Percentiles rank a stretch among this genome's conserved stretches.
These are phyloP conservation scores for Machimus rusticus DNA, from an alignment of 2,888 invertebrate species.

Conservation along the genomic window DNA sequence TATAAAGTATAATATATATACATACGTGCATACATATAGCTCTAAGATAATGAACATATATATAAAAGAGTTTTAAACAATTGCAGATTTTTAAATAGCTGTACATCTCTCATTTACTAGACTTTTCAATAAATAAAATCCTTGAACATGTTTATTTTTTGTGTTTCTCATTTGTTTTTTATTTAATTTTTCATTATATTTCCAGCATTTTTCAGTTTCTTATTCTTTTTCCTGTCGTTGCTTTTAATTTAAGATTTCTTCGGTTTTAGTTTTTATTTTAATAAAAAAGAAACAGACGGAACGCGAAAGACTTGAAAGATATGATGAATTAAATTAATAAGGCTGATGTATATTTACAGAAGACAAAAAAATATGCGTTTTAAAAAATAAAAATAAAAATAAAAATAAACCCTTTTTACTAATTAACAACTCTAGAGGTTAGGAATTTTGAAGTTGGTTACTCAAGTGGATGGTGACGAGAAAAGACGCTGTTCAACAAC, in stretches of 20 bases:
- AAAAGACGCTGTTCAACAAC: background rate
- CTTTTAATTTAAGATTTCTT: background rate
- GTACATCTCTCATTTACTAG: conserved; percentile 11
- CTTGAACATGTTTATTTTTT: conserved; percentile 8
- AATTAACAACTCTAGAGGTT: background rate
- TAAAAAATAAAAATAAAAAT: background rate
- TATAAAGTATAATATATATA: conserved; percentile 18
- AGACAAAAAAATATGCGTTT: background rate
- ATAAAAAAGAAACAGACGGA: background rate
- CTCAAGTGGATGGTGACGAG: background rate
- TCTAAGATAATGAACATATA: conserved; percentile 8
- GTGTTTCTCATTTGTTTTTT: background rate
- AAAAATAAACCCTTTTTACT: background rate
- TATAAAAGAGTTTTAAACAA: conserved; percentile 14
- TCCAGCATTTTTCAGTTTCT: background rate
- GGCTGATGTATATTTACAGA: conserved; percentile 21
- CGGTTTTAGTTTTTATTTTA: background rate
- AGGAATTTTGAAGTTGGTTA: background rate
- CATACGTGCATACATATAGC: conserved; percentile 27
- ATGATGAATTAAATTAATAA: conserved; percentile 23
- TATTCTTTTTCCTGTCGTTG: background rate
- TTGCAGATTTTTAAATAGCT: conserved; percentile 28
- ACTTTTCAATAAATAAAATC: conserved; percentile 26
- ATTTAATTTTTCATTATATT: background rate
- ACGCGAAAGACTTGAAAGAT: conserved; percentile 19